A percentile compares a stretch with the other conserved stretches of the same genome.
phyloP scores from a whole-genome alignment of 2,797 vertebrate genomes.

The Parotocinclus haroldoi region DNA sequence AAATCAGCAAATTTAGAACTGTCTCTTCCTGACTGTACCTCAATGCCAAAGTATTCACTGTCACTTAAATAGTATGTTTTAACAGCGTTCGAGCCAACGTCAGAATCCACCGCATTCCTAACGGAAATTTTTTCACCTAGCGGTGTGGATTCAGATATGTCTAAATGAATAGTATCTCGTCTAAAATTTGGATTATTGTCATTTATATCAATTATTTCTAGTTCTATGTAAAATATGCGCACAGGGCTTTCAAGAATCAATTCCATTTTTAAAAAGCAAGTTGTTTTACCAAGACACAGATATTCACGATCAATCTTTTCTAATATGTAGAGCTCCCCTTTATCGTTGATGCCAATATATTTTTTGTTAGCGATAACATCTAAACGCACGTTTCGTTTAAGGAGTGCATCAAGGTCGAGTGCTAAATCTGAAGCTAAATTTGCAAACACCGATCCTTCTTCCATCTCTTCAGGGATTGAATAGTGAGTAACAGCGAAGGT shows the following conservation, averaged over 20 bases:
- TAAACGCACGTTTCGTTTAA: conserved; percentile 52
- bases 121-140: conserved; percentile 47
- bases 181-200: conserved; percentile 47
- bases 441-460: conserved; percentile 58
- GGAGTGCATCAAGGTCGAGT: conserved; percentile 52
- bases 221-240: conserved; percentile 56
- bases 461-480: conserved; percentile 60
- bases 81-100: conserved; percentile 37
- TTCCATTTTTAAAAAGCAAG: conserved; percentile 58
- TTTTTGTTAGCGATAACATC: conserved; percentile 52
- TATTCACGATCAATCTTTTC: conserved; percentile 60
- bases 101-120: conserved; percentile 44
- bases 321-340: conserved; percentile 52
- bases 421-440: conserved; percentile 59
- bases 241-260: conserved; percentile 53
- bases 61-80: conserved; percentile 39
- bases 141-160: conserved; percentile 43
- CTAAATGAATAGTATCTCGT: conserved; percentile 36
- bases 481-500: conserved; percentile 50
- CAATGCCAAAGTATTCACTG: conserved; percentile 39
- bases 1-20: conserved; percentile 36
- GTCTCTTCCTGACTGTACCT: conserved; percentile 33
- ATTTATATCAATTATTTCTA: conserved; percentile 50
- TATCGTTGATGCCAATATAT: conserved; percentile 57
- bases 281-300: conserved; percentile 41